Base-by-base conservation (phyloP, 2,113 vertebrate species). In the Galemys pyrenaicus region DNA sequence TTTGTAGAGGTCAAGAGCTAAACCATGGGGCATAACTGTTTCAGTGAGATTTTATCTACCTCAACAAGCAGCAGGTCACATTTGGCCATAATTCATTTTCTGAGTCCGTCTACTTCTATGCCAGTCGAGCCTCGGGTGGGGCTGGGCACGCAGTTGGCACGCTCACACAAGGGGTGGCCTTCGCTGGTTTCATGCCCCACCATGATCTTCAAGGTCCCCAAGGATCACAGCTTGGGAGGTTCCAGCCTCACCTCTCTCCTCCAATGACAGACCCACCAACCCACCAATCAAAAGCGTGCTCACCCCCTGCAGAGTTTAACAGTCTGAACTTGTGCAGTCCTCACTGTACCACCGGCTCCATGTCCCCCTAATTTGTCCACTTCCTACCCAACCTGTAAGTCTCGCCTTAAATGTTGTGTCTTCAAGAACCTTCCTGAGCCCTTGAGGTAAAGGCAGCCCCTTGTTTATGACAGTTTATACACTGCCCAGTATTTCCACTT, bases 91-190 rank as follows among this genome's bases (percentile, higher is more conserved):
- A 46, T 15, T 1, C 12, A 10, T 64, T 58, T 44, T 32, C 54
- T 28, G 51, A 49, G 19, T 67, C 49, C 62, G 20, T 60, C 51
- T 37, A 8, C 62, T 20, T 60, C 51, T 37, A 8, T 35, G 26
- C 5, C 73, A 58, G 9, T 9, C 3, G 20, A 20, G 11, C 8
- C 6, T 10, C 4, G 24, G 0, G 0, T 32, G 67, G 32, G 2
- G 54, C 32, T 56, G 44, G 71, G 64, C 60, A 15, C 1, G 22
- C 9, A 35, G 6, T 6, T 8, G 28, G 54, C 24, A 70, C 9
- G 15, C 22, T 82, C 13, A 15, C 0, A 0, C 0, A 46, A 49
- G 30, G 1, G 1, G 39, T 1, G 6, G 6, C 30, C 12, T 16
- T 70, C 46, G 46, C 20, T 54, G 37, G 46, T 49, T 49, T 49